phyloP scores from a whole-genome alignment of 2,888 invertebrate genomes.

The Euproctis similis region DNA sequence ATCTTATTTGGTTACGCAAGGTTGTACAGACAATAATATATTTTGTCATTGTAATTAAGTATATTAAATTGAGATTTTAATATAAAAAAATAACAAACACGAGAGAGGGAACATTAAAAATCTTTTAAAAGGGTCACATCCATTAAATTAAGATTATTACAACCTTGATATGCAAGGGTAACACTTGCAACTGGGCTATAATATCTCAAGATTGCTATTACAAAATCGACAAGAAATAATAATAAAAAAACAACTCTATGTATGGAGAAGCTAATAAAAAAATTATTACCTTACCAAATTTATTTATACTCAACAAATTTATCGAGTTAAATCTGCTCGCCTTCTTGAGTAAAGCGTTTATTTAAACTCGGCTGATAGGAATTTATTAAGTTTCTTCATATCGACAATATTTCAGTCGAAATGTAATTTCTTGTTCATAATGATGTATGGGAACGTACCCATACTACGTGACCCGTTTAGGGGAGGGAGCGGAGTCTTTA shows the following conservation, averaged over 20 bases:
- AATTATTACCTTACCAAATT: constrained; percentile 24
- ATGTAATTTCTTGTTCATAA: constrained; percentile 24
- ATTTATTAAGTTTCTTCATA: constrained; percentile 20
- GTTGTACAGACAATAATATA: too few species aligned
- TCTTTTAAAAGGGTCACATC: constrained; percentile 17
- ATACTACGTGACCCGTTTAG: too few species aligned
- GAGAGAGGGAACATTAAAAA: background rate
- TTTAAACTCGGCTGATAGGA: constrained; percentile 28
- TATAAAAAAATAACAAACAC: too few species aligned
- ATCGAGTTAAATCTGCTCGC: constrained; percentile 22
- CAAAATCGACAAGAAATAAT: too few species aligned
- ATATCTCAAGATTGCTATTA: too few species aligned
- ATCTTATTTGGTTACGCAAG: too few species aligned
- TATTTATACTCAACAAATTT: constrained; percentile 30
- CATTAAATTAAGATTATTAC: constrained; percentile 21
- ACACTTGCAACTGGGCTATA: too few species aligned
- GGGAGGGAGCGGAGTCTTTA: too few species aligned
- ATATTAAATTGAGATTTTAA: too few species aligned
- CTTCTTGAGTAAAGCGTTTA: constrained; percentile 29
- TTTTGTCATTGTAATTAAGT: too few species aligned
- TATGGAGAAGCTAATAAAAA: too few species aligned
- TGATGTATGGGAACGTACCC: too few species aligned
- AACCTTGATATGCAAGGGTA: constrained; percentile 28
- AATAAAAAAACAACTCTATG: constrained; percentile 11
- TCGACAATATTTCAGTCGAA: constrained; percentile 16